Evolutionary conservation across 2,888 invertebrate genomes (phyloP), one percentile per base, ranked within the genome.

Genomic region (Crocallis elinguaria): DNA sequence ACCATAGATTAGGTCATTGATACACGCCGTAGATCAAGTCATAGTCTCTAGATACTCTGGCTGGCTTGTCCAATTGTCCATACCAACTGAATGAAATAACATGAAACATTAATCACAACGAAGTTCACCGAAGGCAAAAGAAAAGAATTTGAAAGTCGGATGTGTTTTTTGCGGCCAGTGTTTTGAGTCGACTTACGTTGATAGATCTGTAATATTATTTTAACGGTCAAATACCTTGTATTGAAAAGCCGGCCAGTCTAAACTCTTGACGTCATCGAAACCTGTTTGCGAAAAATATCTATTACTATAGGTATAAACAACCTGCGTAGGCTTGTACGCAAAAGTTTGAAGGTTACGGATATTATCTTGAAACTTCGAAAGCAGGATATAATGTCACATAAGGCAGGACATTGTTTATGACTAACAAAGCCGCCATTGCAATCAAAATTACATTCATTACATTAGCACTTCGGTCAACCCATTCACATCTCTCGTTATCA

Each of bases 91-190:
- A 17, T 33, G 32, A 49, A 42, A 42, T 39, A 41, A 49, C 27
- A 39, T 9, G 39, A 32, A 14, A 42, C 35, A 27, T 42, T 21
- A 49, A 49, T 42, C 27, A 11, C 42, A 35, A 16, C 11, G 21
- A 19, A 36, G 13, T 30, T 9, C n/a, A n/a, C 6, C 2, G 32
- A 37, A 32, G 17, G 32, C 33, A 16, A 49, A 55, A 49, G 44
- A 55, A 55, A 50, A 55, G 23, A 46, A 50, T 50, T 45, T 49
- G 39, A 46, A 42, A 49, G 39, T 38, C 29, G 39, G 27, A 27
- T 39, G 33, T 48, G 21, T 7, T 48, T 42, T 42, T 42, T 16
- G 43, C 32, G 30, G 38, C 23, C 23, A 14, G 13, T 23, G 9
- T 37, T 21, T 21, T 21, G 11, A 21, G 5, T 36, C 16, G 1